Conservation (phyloP, 2,113 vertebrate species). For the Leuciscus idus region DNA sequence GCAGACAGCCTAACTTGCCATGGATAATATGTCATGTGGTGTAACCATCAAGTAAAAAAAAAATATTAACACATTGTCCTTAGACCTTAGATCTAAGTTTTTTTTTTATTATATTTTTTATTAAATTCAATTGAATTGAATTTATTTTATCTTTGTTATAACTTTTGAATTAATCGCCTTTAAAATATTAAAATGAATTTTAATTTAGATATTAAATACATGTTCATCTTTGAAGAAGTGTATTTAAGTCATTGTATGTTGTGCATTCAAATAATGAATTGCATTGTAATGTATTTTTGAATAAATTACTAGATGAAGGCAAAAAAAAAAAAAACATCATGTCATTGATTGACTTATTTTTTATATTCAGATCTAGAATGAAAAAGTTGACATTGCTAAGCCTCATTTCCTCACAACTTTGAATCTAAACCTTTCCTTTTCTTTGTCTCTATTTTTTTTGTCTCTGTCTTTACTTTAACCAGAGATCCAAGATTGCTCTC, state of each 20-base stretch:
- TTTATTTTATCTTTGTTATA: too few species aligned
- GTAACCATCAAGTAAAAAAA: neutral
- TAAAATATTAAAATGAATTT: too few species aligned
- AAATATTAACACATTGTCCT: neutral
- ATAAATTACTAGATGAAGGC: neutral
- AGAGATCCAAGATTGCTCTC: constrained; percentile 98
- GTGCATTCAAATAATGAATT: too few species aligned
- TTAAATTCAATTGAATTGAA: too few species aligned
- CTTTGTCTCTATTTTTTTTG: constrained; percentile 9
- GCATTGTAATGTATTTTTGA: neutral
- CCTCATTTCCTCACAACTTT: neutral
- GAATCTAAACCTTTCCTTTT: constrained; percentile 15
- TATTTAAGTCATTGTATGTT: too few species aligned
- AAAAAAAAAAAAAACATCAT: neutral
- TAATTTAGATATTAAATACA: too few species aligned
- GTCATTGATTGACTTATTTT: neutral
- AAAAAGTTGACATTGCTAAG: neutral
- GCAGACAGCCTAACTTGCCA: neutral
- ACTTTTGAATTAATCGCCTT: too few species aligned
- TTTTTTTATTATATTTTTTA: too few species aligned
- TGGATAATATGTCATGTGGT: neutral
- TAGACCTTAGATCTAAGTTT: neutral
- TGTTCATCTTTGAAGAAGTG: too few species aligned
- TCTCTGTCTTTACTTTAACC: constrained; percentile 53
- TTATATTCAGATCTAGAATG: neutral